Conservation (phyloP, 2,888 invertebrate genomes). For the Myopa testacea region DNA sequence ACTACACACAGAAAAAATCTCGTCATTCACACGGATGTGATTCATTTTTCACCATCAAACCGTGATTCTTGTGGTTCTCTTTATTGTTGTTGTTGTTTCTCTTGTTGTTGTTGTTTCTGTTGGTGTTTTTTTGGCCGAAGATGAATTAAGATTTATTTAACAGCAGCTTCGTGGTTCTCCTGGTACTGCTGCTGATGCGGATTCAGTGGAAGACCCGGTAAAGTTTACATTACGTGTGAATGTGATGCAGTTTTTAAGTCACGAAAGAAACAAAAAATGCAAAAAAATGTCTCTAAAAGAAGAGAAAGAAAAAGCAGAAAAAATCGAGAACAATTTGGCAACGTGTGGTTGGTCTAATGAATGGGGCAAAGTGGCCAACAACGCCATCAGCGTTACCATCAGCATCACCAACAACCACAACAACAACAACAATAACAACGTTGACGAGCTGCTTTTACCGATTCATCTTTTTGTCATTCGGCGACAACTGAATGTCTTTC, state of each 20-base stretch:
- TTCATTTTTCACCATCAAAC: not conserved
- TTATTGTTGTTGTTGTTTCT: not conserved
- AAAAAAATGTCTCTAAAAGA: not conserved
- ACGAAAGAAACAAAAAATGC: not conserved
- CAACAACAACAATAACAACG: conserved; percentile 10
- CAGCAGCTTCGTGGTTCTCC: not conserved
- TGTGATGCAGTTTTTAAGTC: conserved; percentile 1
- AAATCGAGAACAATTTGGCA: not conserved
- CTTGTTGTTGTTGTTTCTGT: not conserved
- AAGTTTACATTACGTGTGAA: conserved; percentile 25
- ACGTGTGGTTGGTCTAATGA: conserved; percentile 28
- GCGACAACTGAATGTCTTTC: conserved; percentile 37
- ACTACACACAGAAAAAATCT: not conserved
- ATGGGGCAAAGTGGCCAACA: conserved; percentile 16
- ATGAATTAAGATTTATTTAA: conserved; percentile 27
- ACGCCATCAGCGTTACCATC: too few species aligned
- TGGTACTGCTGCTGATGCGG: not conserved
- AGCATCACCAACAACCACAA: not conserved
- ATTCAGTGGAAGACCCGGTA: not conserved
- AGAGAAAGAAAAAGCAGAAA: too few species aligned
- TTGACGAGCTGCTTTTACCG: conserved; percentile 35
- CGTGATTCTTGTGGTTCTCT: not conserved
- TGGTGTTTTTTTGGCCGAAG: not conserved
- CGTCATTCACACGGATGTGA: conserved; percentile 9
- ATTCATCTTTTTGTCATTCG: conserved; percentile 29